Conservation (phyloP, 2,888 invertebrate genomes). For the Hydroisotoma schaefferi region DNA sequence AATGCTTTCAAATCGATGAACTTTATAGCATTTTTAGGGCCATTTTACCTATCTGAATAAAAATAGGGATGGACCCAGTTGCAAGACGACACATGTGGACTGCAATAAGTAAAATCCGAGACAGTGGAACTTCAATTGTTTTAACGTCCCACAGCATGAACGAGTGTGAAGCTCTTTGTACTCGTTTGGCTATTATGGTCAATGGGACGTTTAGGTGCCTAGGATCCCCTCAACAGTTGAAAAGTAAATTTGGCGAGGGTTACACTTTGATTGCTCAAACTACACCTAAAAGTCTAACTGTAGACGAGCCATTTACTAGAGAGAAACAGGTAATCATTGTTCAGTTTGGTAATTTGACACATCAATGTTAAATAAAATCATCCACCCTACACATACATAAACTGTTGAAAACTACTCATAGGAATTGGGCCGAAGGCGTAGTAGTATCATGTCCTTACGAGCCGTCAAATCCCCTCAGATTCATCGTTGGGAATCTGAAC, state of each 20-base stretch:
- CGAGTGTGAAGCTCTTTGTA: conserved; percentile 79
- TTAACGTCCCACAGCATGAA: conserved; percentile 79
- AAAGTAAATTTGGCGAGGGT: conserved; percentile 69
- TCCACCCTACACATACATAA: too few relatives aligned
- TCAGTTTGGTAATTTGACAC: too few relatives aligned
- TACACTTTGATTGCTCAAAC: conserved; percentile 55
- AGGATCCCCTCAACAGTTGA: conserved; percentile 71
- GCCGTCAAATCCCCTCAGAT: not conserved
- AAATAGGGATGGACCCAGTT: conserved; percentile 72
- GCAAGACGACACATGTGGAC: conserved; percentile 78
- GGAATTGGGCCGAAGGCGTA: conserved; percentile 8
- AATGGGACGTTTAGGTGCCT: conserved; percentile 70
- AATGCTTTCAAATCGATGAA: not conserved
- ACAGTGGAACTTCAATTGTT: conserved; percentile 69
- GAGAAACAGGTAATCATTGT: conserved; percentile 19
- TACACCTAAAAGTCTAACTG: conserved; percentile 19
- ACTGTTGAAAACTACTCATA: too few relatives aligned
- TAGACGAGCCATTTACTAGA: conserved; percentile 26
- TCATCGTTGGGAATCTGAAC: conserved; percentile 26
- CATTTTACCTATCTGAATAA: too few relatives aligned
- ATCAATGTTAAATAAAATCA: too few relatives aligned
- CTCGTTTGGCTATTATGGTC: conserved; percentile 76
- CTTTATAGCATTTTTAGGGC: too few relatives aligned
- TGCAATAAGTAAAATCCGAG: conserved; percentile 65
- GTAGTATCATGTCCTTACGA: conserved; percentile 5